Evolutionary conservation across 2,888 invertebrate genomes (phyloP), one percentile per base, ranked within the genome.

Genomic region (Caenorhabditis parvicauda): DNA sequence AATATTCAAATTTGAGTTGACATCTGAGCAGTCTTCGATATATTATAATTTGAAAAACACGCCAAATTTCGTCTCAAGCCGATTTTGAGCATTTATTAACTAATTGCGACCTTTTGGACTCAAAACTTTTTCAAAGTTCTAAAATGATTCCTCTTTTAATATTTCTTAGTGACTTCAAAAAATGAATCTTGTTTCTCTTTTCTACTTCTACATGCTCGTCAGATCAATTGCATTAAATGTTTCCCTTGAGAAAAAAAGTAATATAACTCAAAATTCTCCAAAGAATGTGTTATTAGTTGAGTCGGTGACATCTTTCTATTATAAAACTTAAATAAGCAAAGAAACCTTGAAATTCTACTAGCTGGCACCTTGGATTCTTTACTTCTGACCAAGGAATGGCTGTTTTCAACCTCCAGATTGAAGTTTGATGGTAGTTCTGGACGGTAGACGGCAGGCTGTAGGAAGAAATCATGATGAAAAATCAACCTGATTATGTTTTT

Each of bases 301-400:
- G n/a, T n/a, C n/a, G n/a, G n/a, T n/a, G n/a, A n/a, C n/a, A n/a
- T n/a, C n/a, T n/a, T n/a, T n/a, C n/a, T n/a, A n/a, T n/a, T n/a
- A n/a, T n/a, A n/a, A n/a, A n/a, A n/a, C n/a, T n/a, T n/a, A n/a
- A n/a, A n/a, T n/a, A n/a, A n/a, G n/a, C n/a, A 12, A n/a, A n/a
- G n/a, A n/a, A 12, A 62, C 59, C 63, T 55, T 22, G 62, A 66
- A 25, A 69, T 66, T 27, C 69, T 45, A 9, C 59, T 57, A 2
- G 69, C 52, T n/a, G 69, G 69, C 1, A 69, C 69, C 9, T 32
- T 47, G 37, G 64, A 64, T 38, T 69, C 69, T 49, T 66, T 65
- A 43, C 65, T 65, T 24, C 63, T 59, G 14, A 59, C 44, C 29
- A 69, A 24, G 1, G 59, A 44, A 28, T 55, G 49, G 6, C 51